Percentiles rank a stretch among this genome's conserved stretches.
Evolutionary conservation across 2,888 invertebrate genomes (phyloP).

Genomic region (Cerceris ruficornis): DNA sequence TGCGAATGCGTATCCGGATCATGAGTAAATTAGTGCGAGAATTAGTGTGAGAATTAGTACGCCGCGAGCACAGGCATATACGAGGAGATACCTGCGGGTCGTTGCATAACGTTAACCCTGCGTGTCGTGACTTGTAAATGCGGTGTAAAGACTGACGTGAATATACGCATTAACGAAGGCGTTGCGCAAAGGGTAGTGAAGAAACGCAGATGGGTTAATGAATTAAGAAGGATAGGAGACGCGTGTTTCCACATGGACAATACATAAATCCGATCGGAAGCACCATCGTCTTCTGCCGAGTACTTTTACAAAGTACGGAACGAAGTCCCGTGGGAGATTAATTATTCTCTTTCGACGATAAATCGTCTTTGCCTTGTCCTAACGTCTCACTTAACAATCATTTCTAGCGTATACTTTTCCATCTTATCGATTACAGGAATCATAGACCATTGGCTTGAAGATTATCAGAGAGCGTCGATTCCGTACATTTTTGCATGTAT

Average conservation of each 20-base stretch:
- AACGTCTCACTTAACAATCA: slow-evolving; percentile 6
- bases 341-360: background rate
- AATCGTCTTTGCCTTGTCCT: background rate
- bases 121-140: slow-evolving; percentile 59
- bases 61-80: slow-evolving; percentile 40
- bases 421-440: too few relatives aligned
- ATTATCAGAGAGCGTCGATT: too few relatives aligned
- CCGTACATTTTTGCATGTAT: too few relatives aligned
- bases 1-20: slow-evolving; percentile 68
- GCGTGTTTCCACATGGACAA: slow-evolving; percentile 30
- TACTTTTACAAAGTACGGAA: background rate
- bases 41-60: slow-evolving; percentile 65
- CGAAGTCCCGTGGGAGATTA: background rate
- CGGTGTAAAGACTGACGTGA: slow-evolving; percentile 56
- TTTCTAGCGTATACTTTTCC: background rate
- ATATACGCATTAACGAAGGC: slow-evolving; percentile 58
- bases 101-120: slow-evolving; percentile 67
- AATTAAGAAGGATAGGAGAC: slow-evolving; percentile 59
- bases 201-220: slow-evolving; percentile 48
- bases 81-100: slow-evolving; percentile 42
- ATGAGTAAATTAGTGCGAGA: slow-evolving; percentile 69
- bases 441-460: too few relatives aligned
- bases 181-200: slow-evolving; percentile 34
- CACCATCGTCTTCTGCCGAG: background rate
- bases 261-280: slow-evolving; percentile 8